Evolutionary conservation across 2,797 vertebrate species (phyloP).

Genomic region (Acomys russatus): DNA sequence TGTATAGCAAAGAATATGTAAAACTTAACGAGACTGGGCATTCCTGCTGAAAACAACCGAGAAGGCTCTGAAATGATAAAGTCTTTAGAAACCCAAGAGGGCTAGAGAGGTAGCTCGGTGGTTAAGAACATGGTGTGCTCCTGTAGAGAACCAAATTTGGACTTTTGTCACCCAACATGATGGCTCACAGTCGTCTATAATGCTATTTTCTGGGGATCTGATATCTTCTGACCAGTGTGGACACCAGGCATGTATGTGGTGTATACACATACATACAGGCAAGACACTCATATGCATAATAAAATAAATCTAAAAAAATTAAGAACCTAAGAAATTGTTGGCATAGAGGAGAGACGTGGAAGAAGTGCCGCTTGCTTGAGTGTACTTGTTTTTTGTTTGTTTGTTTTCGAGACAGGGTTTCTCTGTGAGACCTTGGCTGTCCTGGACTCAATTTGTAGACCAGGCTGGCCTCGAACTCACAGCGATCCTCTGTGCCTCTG

Average conservation of each 20-base stretch:
- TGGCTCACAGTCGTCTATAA: background rate
- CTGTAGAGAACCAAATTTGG: background rate
- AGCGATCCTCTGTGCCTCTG: background rate
- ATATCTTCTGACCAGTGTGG: background rate
- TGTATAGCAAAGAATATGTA: background rate
- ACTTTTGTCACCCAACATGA: too few species aligned
- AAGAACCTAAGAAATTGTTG: background rate
- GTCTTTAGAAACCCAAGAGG: background rate
- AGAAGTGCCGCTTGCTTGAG: too few species aligned
- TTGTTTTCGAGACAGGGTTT: background rate
- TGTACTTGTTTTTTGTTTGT: too few species aligned
- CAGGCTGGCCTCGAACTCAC: background rate
- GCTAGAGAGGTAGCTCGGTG: background rate
- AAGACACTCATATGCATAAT: background rate
- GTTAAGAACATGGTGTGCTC: background rate
- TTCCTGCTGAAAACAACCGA: background rate
- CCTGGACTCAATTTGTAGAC: too few species aligned
- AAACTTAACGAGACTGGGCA: background rate
- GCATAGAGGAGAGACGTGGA: background rate
- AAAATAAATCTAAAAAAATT: background rate
- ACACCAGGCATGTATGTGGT: background rate
- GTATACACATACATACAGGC: background rate
- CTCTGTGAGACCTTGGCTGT: background rate
- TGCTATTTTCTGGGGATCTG: background rate
- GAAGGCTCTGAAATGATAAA: conserved; percentile 32